Evolutionary conservation across 2,888 invertebrate species (phyloP), one percentile per base, ranked within the genome.

Genomic region (Minunthozetes semirufus): DNA sequence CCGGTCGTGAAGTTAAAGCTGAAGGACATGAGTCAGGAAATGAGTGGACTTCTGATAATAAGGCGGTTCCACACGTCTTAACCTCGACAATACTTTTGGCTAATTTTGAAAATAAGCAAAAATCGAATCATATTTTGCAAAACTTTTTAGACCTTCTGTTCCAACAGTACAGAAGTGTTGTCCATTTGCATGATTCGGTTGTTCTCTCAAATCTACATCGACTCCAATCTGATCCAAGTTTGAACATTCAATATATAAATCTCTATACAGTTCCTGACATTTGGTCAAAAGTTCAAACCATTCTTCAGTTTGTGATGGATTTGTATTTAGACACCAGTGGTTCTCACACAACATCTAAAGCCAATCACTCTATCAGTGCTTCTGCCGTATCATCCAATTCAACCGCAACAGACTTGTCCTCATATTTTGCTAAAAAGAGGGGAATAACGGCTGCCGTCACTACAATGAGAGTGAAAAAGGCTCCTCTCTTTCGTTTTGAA

Each of bases 281-380:
- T 79, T 95, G 94, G 94, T 88, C 89, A 59, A 90, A 92, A 80
- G 91, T 93, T 50, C 94, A 95, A 83, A 89, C 89, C 81, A 92
- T 93, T 11, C 25, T 76, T 4, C 73, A 75, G 19, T 72, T 66
- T 33, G 71, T 76, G 27, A 27, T 61, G 15, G 76, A 76, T 53
- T 71, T 70, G 22, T 75, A 75, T 73, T 38, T 76, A 27, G 76
- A 76, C 29, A 61, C 70, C 5, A 72, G 63, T 63, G 74, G 74
- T 11, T 48, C 72, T 0, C 33, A 50, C 38, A 22, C 66, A n/a
- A 53, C n/a, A 19, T 68, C 50, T 19, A 71, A 72, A 25, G 33
- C 63, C 5, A 50, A 75, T 15, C 19, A 56, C n/a, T 19, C 71
- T 25, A 38, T 42, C n/a, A 25, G n/a, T 22, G 9, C 9, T 4